Conservation (phyloP, 2,113 vertebrate genomes). For the Eleginops maclovinus region DNA sequence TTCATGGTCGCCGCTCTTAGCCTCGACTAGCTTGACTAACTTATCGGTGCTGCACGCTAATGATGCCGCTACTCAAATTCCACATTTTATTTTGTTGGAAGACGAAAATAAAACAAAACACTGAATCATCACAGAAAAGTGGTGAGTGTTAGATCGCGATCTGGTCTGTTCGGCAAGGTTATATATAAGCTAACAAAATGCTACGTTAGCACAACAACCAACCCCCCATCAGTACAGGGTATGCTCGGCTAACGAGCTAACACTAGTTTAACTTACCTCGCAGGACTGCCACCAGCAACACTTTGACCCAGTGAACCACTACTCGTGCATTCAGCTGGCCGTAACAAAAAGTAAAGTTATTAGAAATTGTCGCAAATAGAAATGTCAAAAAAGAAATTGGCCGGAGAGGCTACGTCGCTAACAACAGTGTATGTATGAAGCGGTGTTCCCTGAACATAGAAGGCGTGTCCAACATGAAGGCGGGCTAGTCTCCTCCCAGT, state of each 20-base stretch:
- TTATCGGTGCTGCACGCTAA: slow-evolving; percentile 39
- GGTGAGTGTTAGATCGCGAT: background rate
- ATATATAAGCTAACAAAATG: slow-evolving; percentile 51
- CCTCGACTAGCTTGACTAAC: slow-evolving; percentile 55
- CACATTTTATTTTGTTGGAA: background rate
- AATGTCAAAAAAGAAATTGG: slow-evolving; percentile 58
- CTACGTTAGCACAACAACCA: slow-evolving; percentile 79
- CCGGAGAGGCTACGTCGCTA: slow-evolving; percentile 74
- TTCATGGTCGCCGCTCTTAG: slow-evolving; percentile 59
- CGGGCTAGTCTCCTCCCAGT: slow-evolving; percentile 64
- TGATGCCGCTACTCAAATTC: background rate
- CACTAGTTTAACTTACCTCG: slow-evolving; percentile 74
- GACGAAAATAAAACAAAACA: background rate
- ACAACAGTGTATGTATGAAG: slow-evolving; percentile 81
- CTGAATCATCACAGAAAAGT: background rate
- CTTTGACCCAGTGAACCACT: slow-evolving; percentile 30
- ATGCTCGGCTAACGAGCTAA: slow-evolving; percentile 66
- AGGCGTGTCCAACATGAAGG: slow-evolving; percentile 70
- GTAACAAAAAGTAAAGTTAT: slow-evolving; percentile 40
- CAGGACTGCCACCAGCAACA: slow-evolving; percentile 70
- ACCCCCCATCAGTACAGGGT: slow-evolving; percentile 55
- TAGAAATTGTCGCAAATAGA: slow-evolving; percentile 36
- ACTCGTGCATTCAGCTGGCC: slow-evolving; percentile 21
- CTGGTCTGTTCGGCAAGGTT: slow-evolving; percentile 62
- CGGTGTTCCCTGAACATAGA: slow-evolving; percentile 77